phyloP scores from a whole-genome alignment of 2,797 vertebrate genomes.

The Astyanax mexicanus region DNA sequence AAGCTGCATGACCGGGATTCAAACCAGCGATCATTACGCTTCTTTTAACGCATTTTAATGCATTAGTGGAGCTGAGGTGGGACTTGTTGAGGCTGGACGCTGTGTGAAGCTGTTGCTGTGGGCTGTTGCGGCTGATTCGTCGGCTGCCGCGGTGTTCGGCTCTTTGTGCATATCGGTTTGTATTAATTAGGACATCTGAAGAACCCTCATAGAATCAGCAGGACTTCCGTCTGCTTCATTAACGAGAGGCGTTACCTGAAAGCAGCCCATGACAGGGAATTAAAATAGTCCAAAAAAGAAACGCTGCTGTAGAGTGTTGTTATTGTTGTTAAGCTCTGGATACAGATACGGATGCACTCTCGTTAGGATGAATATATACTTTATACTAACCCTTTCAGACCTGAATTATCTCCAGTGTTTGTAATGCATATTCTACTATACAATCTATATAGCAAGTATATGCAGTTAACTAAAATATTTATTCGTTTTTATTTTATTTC shows the following conservation, averaged over 20 bases:
- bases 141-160: neutral
- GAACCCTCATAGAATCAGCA: conserved; percentile 4
- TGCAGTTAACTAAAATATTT: no score
- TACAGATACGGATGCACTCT: no score
- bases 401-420: no score
- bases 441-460: no score
- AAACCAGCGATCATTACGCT: no score
- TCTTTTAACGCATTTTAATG: no score
- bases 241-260: neutral
- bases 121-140: neutral
- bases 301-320: neutral
- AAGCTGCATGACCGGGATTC: no score
- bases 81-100: conserved; percentile 7
- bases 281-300: neutral
- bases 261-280: neutral
- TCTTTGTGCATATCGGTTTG: neutral
- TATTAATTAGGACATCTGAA: neutral
- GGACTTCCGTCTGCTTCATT: neutral
- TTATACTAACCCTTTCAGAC: no score
- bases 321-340: neutral
- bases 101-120: neutral
- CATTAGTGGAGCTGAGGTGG: neutral
- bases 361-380: no score
- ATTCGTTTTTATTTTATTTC: no score
- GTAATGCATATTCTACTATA: no score